Evolutionary conservation across 2,113 vertebrate species (phyloP).

Genomic region (Caloenas nicobarica): DNA sequence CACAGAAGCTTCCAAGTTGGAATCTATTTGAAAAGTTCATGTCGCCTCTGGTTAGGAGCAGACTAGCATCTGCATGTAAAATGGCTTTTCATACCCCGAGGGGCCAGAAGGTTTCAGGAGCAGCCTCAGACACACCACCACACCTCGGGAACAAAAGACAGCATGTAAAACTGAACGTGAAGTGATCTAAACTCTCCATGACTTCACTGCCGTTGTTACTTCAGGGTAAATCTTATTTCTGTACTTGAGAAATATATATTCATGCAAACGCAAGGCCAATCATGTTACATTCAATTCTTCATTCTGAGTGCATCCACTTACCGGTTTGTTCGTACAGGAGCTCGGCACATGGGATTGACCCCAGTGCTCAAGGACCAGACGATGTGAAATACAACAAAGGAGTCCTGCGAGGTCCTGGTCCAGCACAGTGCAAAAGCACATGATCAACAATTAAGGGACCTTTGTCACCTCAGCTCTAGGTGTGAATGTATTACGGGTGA

Average conservation of each 20-base stretch:
- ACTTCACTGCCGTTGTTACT: background rate
- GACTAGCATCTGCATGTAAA: slow-evolving; percentile 2
- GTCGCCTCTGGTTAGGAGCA: slow-evolving; percentile 34
- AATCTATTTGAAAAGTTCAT: slow-evolving; percentile 1
- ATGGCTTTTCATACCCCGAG: slow-evolving; percentile 2
- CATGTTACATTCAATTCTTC: background rate
- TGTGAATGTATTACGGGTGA: background rate
- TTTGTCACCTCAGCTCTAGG: background rate
- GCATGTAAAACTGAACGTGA: background rate
- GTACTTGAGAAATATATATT: background rate
- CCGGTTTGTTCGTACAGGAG: accelerated
- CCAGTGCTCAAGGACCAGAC: background rate
- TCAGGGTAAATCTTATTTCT: background rate
- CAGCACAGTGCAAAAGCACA: background rate
- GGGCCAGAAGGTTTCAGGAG: background rate
- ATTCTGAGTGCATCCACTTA: accelerated
- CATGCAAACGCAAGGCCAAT: background rate
- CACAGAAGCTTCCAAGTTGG: background rate
- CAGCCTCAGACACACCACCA: background rate
- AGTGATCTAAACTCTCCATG: slow-evolving; percentile 23
- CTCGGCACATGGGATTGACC: accelerated
- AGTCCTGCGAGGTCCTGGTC: background rate
- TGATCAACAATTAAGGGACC: background rate
- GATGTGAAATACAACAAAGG: background rate
- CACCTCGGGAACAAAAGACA: background rate